These are phyloP conservation scores for Tinamus major DNA, from an alignment of 2,797 vertebrate species.

Conservation along the genomic window DNA sequence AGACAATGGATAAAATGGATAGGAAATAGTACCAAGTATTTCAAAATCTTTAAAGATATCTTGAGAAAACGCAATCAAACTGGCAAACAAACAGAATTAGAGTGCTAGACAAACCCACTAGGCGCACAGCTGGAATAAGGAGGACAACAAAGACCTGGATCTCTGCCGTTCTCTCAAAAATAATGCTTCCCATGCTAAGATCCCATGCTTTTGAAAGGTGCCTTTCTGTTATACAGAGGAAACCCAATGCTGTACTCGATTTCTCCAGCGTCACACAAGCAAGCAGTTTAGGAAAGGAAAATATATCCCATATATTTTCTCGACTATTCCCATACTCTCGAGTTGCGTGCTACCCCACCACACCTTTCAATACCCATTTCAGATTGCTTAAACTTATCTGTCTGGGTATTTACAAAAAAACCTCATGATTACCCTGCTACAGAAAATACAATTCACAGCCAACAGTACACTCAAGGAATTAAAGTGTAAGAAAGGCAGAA, in stretches of 20 bases:
- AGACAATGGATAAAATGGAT: neutral
- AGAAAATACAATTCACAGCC: neutral
- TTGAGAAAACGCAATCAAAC: neutral
- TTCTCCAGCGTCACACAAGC: neutral
- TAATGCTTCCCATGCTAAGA: neutral
- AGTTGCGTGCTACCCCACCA: neutral
- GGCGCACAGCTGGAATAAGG: neutral
- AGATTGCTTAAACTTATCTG: neutral
- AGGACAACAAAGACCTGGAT: neutral
- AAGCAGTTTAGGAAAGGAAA: neutral
- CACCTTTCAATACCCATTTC: neutral
- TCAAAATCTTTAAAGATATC: conserved; percentile 7
- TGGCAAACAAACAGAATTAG: neutral
- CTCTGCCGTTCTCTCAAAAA: neutral
- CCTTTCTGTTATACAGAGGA: neutral
- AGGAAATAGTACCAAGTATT: neutral
- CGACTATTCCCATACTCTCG: neutral
- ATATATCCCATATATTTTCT: neutral
- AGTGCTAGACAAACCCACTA: neutral
- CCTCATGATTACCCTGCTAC: neutral
- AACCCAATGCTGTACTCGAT: neutral
- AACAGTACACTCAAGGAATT: neutral
- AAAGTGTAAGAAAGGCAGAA: neutral
- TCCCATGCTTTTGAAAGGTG: neutral
- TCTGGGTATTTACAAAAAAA: neutral